Percentiles rank a stretch among this genome's conserved stretches.
Evolutionary conservation across 53 echinoderm and acorn worm species (phyloP).

Genomic region (Paelopatides confundens): DNA sequence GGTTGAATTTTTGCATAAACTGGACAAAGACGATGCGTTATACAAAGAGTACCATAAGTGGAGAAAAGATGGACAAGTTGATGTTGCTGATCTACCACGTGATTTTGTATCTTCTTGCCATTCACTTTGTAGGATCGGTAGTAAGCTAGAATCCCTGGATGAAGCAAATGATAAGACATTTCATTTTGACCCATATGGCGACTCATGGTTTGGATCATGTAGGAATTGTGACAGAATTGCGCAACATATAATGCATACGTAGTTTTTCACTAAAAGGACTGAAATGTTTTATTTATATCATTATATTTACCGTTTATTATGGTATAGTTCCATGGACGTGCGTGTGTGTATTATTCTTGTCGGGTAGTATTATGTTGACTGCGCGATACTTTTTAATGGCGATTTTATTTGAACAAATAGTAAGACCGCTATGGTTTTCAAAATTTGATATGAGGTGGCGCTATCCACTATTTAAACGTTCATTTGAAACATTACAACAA

Average conservation of each 20-base stretch:
- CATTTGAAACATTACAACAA: too few relatives aligned
- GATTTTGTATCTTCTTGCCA: slow-evolving; percentile 44
- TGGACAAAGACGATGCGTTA: slow-evolving; percentile 24
- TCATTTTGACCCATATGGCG: slow-evolving; percentile 28
- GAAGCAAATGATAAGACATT: background rate
- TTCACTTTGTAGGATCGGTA: slow-evolving; percentile 20
- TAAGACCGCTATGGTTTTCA: too few relatives aligned
- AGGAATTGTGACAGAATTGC: slow-evolving; percentile 16
- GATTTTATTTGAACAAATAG: too few relatives aligned
- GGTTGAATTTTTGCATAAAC: background rate
- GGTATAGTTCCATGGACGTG: too few relatives aligned
- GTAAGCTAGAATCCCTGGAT: background rate
- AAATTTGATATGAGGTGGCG: too few relatives aligned
- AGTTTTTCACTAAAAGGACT: too few relatives aligned
- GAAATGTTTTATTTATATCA: too few relatives aligned
- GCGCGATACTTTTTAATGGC: too few relatives aligned
- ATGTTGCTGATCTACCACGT: background rate
- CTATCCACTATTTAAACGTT: too few relatives aligned
- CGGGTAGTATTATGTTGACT: too few relatives aligned
- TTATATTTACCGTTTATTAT: too few relatives aligned
- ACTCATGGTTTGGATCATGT: slow-evolving; percentile 17
- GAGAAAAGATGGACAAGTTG: background rate
- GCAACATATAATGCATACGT: background rate
- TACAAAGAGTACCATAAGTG: slow-evolving; percentile 10
- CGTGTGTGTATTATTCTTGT: too few relatives aligned